phyloP scores from a whole-genome alignment of 1,140 invertebrate genomes.

The Hetaerina americana region DNA sequence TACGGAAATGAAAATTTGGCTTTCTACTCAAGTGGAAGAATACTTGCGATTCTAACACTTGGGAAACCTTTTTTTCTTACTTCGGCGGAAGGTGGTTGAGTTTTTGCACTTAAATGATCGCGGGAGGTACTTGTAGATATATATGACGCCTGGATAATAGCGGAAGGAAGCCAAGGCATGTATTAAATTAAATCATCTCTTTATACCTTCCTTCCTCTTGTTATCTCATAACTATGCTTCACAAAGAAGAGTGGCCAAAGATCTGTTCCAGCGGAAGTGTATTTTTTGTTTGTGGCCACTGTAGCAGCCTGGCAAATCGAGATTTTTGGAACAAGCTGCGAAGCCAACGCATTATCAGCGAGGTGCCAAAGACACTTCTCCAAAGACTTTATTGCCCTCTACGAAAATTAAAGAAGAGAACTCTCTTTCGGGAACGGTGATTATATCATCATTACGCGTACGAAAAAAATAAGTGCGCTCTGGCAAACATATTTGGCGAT shows the following conservation, averaged over 20 bases:
- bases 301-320: no score
- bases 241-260: background rate
- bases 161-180: background rate
- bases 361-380: no score
- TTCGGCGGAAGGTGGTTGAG: background rate
- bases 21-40: no score
- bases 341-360: no score
- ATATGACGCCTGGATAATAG: background rate
- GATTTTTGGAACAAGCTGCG: no score
- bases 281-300: background rate
- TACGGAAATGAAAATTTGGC: background rate
- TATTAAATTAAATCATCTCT: background rate
- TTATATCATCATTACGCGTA: no score
- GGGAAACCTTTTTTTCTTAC: background rate
- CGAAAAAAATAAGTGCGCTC: no score
- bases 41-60: no score
- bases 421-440: no score
- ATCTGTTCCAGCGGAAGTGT: background rate
- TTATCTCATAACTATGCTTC: background rate
- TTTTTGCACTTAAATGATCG: background rate
- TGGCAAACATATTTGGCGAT: no score
- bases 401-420: no score
- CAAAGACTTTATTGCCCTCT: no score
- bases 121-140: background rate
- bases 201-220: background rate